phyloP scores from a whole-genome alignment of 2,888 invertebrate genomes.

The Siphonodentalium dalli region DNA sequence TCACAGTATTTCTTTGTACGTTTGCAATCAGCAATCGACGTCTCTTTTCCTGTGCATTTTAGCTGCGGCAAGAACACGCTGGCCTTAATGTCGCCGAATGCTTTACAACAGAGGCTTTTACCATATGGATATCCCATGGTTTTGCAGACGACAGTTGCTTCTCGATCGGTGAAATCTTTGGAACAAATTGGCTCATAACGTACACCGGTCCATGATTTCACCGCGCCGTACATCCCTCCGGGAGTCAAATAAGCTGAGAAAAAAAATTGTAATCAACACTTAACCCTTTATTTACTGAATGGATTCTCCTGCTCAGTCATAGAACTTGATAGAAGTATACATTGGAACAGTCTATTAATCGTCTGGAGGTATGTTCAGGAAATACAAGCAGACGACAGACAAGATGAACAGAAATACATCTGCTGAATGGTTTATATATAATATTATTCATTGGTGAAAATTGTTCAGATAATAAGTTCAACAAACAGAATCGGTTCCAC shows the following conservation, averaged over 20 bases:
- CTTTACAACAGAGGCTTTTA: constrained; percentile 36
- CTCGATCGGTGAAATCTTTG: constrained; percentile 74
- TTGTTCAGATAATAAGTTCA: too few species aligned
- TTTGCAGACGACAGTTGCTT: constrained; percentile 68
- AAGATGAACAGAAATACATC: not conserved
- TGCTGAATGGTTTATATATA: too few species aligned
- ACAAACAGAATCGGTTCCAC: too few species aligned
- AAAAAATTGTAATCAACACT: not conserved
- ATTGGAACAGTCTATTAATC: too few species aligned
- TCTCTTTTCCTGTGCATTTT: constrained; percentile 66
- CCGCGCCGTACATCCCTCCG: constrained; percentile 35
- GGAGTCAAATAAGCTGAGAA: constrained; percentile 30
- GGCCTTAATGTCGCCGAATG: constrained; percentile 32
- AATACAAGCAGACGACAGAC: too few species aligned
- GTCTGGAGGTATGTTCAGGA: too few species aligned
- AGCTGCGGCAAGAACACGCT: constrained; percentile 41
- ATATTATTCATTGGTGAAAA: too few species aligned
- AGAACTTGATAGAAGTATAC: not conserved
- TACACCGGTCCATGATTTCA: constrained; percentile 32
- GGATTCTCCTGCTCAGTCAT: too few species aligned
- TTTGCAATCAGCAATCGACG: constrained; percentile 32
- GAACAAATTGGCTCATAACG: constrained; percentile 71
- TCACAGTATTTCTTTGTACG: too few species aligned
- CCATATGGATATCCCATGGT: constrained; percentile 64
- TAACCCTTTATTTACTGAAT: too few species aligned